phyloP scores from a whole-genome alignment of 2,797 vertebrate species.

The Phoebastria nigripes region DNA sequence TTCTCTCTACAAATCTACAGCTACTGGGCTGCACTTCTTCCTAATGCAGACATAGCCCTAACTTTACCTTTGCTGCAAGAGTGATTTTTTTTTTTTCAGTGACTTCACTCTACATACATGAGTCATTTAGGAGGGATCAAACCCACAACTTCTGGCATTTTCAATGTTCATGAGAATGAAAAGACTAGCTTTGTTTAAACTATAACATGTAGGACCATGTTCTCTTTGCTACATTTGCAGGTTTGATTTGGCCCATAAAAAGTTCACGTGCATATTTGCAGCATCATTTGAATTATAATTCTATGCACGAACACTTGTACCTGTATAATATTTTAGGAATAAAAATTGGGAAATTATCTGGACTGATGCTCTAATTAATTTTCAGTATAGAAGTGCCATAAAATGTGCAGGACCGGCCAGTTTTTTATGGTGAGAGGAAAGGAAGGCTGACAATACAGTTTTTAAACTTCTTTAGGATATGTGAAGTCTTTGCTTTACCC shows the following conservation, averaged over 20 bases:
- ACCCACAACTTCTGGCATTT: not conserved
- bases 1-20: not conserved
- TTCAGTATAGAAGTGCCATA: not conserved
- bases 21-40: not conserved
- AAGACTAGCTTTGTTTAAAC: not conserved
- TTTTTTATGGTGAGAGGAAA: not conserved
- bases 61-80: not conserved
- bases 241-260: not conserved
- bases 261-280: not conserved
- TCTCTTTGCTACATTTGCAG: not conserved
- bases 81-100: not conserved
- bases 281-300: not conserved
- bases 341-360: not conserved
- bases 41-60: not conserved
- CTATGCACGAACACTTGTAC: not conserved
- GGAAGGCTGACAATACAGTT: not conserved
- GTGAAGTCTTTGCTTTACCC: not conserved
- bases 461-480: not conserved
- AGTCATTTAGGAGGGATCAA: not conserved
- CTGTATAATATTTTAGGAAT: not conserved
- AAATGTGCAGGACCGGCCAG: not conserved
- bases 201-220: not conserved
- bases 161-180: not conserved
- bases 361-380: not conserved
- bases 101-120: rapidly evolving